A percentile compares a stretch with the other conserved stretches of the same genome.
These are phyloP conservation scores for Drosophila nigricruria DNA, from an alignment of 2,888 invertebrate genomes.

Conservation along the genomic window DNA sequence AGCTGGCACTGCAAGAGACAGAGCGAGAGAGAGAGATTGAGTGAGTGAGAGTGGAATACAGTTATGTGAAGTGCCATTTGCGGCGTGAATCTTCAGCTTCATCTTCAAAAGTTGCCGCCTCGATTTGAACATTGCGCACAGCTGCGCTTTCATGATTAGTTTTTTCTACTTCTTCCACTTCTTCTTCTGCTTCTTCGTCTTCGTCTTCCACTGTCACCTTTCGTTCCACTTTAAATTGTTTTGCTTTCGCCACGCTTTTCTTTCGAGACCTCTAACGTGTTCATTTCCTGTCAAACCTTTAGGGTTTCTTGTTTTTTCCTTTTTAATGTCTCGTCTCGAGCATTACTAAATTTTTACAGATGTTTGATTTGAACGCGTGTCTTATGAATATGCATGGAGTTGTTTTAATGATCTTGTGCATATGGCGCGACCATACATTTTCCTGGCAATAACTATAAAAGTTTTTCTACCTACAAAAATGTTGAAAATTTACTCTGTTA, in stretches of 20 bases:
- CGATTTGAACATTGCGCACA: slow-evolving; percentile 44
- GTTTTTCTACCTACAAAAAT: slow-evolving; percentile 3
- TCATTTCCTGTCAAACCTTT: slow-evolving; percentile 65
- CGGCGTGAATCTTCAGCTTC: slow-evolving; percentile 32
- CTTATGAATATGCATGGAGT: slow-evolving; percentile 51
- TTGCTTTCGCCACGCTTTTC: slow-evolving; percentile 71
- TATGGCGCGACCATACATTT: slow-evolving; percentile 18
- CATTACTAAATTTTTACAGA: slow-evolving; percentile 64
- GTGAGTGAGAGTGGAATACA: slow-evolving; percentile 6
- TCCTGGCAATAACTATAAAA: slow-evolving; percentile 10
- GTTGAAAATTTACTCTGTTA: not conserved
- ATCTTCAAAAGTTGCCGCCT: slow-evolving; percentile 68
- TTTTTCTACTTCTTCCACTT: slow-evolving; percentile 31
- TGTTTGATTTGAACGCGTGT: slow-evolving; percentile 56
- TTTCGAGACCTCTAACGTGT: slow-evolving; percentile 51
- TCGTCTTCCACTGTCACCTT: slow-evolving; percentile 51
- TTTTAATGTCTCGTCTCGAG: slow-evolving; percentile 28
- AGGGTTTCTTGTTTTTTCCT: slow-evolving; percentile 17
- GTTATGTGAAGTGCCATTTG: slow-evolving; percentile 18
- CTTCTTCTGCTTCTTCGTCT: slow-evolving; percentile 6
- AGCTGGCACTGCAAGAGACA: slow-evolving; percentile 85
- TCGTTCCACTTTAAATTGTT: slow-evolving; percentile 74
- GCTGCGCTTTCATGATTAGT: slow-evolving; percentile 71
- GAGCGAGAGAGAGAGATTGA: slow-evolving; percentile 10
- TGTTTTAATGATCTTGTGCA: slow-evolving; percentile 25